Evolutionary conservation across 2,888 invertebrate species (phyloP).

Genomic region (Amphipyra tragopoginis): DNA sequence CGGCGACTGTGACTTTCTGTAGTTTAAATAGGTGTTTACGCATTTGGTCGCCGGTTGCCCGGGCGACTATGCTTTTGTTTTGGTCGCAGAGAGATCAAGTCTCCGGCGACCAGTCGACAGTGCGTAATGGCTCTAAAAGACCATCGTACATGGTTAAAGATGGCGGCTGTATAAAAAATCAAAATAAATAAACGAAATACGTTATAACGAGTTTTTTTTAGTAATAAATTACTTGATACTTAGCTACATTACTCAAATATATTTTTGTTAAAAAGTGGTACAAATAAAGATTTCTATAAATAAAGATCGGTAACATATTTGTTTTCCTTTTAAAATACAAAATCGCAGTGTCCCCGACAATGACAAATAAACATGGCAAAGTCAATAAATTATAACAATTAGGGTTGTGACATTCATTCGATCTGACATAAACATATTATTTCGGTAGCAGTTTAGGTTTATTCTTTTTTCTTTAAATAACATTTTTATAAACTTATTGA

Average conservation of each 20-base stretch:
- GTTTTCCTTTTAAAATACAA: constrained; percentile 21
- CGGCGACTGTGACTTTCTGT: too few relatives aligned
- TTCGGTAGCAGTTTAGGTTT: constrained; percentile 37
- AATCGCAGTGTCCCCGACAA: constrained; percentile 21
- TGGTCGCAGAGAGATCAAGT: too few relatives aligned
- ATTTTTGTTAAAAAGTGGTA: not conserved
- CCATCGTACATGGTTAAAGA: too few relatives aligned
- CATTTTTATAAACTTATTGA: not conserved
- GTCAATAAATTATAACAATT: constrained; percentile 40
- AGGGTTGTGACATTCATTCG: constrained; percentile 36
- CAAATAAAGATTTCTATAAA: constrained; percentile 5
- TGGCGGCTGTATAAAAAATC: too few relatives aligned
- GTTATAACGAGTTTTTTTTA: too few relatives aligned
- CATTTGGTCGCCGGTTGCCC: too few relatives aligned
- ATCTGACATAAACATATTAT: constrained; percentile 18
- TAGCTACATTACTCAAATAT: not conserved
- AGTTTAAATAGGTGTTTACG: too few relatives aligned
- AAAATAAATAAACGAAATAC: too few relatives aligned
- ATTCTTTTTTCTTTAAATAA: constrained; percentile 2
- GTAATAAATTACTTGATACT: too few relatives aligned
- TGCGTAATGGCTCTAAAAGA: too few relatives aligned
- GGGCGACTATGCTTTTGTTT: too few relatives aligned
- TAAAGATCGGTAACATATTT: constrained; percentile 5
- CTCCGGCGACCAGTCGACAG: too few relatives aligned
- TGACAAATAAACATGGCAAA: constrained; percentile 38